A percentile compares a stretch with the other conserved stretches of the same genome.
phyloP scores from a whole-genome alignment of 2,888 invertebrate genomes.

The Serrognathus titanus region DNA sequence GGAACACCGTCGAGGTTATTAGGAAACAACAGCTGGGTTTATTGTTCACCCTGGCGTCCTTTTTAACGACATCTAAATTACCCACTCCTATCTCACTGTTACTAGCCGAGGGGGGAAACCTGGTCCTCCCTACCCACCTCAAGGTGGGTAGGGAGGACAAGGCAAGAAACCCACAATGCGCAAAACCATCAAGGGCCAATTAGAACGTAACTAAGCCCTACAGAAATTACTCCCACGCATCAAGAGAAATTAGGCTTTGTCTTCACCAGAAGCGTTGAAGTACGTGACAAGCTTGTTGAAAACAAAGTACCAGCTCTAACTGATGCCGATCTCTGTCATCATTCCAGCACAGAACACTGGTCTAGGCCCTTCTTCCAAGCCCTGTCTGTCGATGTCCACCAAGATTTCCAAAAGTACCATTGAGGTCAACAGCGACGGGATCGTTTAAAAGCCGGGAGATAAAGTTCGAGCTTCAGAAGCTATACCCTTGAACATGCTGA shows the following conservation, averaged over 20 bases:
- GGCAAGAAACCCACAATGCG: conserved; percentile 99
- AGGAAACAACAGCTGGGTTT: too few species aligned
- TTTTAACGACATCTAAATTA: too few species aligned
- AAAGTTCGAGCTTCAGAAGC: conserved; percentile 99
- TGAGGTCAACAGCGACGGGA: conserved; percentile 98
- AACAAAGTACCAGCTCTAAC: conserved; percentile 97
- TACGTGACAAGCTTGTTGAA: conserved; percentile 84
- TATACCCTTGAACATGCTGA: conserved; percentile 98
- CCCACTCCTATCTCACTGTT: too few species aligned
- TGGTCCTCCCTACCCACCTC: too few species aligned
- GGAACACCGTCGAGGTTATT: too few species aligned
- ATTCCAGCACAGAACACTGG: conserved; percentile 99
- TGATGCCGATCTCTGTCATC: conserved; percentile 92
- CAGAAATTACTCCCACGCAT: conserved; percentile 95
- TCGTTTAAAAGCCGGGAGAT: conserved; percentile 90
- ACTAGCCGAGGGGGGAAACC: too few species aligned
- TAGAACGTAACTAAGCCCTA: conserved; percentile 88
- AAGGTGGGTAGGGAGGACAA: too few species aligned
- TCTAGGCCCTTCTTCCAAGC: conserved; percentile 99
- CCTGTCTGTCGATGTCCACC: conserved; percentile 95
- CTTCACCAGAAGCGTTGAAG: conserved; percentile 91
- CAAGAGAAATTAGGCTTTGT: conserved; percentile 97
- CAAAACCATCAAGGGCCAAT: conserved; percentile 95
- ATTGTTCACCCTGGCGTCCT: too few species aligned
- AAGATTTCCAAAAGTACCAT: conserved; percentile 97